Conservation (phyloP, 2,797 vertebrate species). For the Arvicola amphibius region DNA sequence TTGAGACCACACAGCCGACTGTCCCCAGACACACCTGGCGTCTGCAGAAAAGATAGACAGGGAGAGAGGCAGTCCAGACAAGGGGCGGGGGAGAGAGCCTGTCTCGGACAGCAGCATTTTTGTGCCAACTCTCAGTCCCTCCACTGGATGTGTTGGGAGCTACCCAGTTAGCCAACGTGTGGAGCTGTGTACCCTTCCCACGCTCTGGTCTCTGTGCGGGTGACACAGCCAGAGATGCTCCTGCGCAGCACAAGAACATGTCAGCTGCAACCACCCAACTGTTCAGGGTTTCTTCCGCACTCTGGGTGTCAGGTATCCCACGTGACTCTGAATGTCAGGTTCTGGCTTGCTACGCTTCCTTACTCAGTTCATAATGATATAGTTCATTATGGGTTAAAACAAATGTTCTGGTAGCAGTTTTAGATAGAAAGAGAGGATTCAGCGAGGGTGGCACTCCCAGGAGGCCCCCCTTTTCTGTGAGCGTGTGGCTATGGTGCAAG, state of each 20-base stretch:
- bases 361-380: neutral
- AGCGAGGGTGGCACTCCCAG: neutral
- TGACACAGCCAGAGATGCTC: neutral
- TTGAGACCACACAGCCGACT: neutral
- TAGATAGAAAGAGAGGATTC: neutral
- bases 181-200: too few species aligned
- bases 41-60: neutral
- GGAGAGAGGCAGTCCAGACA: neutral
- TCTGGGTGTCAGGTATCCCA: neutral
- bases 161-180: rapidly evolving
- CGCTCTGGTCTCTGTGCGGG: neutral
- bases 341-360: neutral
- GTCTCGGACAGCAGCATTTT: neutral
- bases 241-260: neutral
- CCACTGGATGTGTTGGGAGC: neutral
- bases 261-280: neutral
- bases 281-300: neutral
- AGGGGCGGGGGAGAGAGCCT: neutral
- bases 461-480: neutral
- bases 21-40: neutral
- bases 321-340: neutral
- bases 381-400: neutral
- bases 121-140: neutral
- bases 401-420: neutral
- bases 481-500: neutral